These are phyloP conservation scores for Calameuta filiformis DNA, from an alignment of 2,888 invertebrate species.

Conservation along the genomic window DNA sequence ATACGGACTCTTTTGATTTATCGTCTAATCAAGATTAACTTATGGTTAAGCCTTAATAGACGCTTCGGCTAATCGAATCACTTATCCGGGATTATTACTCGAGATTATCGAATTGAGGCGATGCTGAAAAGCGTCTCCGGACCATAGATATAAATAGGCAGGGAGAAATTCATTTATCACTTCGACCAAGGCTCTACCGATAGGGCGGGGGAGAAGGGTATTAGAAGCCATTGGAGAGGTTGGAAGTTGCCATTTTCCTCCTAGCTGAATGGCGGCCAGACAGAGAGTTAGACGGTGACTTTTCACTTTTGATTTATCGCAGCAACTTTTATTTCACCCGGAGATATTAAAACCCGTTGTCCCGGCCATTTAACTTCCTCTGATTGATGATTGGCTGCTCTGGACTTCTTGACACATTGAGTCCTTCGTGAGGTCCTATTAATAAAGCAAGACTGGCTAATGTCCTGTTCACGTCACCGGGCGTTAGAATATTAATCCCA, in stretches of 20 bases:
- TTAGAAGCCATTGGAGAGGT: conserved; percentile 19
- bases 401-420: conserved; percentile 32
- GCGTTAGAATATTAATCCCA: not conserved
- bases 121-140: conserved; percentile 5
- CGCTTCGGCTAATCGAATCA: not conserved
- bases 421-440: conserved; percentile 31
- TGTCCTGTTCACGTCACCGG: not conserved
- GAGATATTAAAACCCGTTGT: conserved; percentile 66
- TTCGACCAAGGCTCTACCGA: conserved; percentile 44
- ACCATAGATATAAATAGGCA: conserved; percentile 41
- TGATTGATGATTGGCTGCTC: conserved; percentile 63
- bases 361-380: conserved; percentile 62
- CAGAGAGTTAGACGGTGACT: conserved; percentile 56
- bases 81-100: not conserved
- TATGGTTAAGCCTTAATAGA: not conserved
- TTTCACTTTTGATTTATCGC: conserved; percentile 66
- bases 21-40: not conserved
- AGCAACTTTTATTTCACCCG: conserved; percentile 62
- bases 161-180: conserved; percentile 58
- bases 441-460: conserved; percentile 25
- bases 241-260: conserved; percentile 46
- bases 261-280: conserved; percentile 47
- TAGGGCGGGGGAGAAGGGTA: conserved; percentile 33
- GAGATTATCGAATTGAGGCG: not conserved
- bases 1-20: not conserved